Conservation (phyloP, 2,113 vertebrate species). For the Mobula hypostoma region DNA sequence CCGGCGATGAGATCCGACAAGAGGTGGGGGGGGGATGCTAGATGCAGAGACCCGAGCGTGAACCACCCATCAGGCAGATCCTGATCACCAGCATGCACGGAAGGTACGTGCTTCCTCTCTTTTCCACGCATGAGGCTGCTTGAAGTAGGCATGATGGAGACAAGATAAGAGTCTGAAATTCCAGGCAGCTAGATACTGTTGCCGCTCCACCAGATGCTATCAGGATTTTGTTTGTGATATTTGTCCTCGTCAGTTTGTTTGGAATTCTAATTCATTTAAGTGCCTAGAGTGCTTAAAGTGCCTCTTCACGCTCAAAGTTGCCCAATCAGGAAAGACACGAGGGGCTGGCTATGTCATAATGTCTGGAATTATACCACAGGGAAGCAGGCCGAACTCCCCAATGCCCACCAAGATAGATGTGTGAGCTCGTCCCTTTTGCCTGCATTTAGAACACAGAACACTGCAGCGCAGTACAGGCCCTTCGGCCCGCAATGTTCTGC, state of each 20-base stretch:
- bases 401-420: no score
- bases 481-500: no score
- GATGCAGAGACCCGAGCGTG: neutral
- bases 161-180: neutral
- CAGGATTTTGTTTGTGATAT: slow-evolving; percentile 4
- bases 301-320: neutral
- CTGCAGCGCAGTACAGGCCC: no score
- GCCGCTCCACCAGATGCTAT: neutral
- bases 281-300: neutral
- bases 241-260: neutral
- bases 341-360: no score
- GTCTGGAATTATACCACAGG: no score
- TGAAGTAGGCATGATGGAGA: slow-evolving; percentile 8
- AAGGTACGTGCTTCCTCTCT: neutral
- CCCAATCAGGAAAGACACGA: neutral
- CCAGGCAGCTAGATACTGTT: slow-evolving; percentile 31
- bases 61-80: neutral
- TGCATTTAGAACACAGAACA: no score
- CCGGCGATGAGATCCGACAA: neutral
- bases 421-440: no score
- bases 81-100: neutral
- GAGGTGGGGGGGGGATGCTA: neutral
- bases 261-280: neutral
- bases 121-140: neutral
- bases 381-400: no score